phyloP scores from a whole-genome alignment of 2,797 vertebrate genomes.

The Cyclopterus lumpus region DNA sequence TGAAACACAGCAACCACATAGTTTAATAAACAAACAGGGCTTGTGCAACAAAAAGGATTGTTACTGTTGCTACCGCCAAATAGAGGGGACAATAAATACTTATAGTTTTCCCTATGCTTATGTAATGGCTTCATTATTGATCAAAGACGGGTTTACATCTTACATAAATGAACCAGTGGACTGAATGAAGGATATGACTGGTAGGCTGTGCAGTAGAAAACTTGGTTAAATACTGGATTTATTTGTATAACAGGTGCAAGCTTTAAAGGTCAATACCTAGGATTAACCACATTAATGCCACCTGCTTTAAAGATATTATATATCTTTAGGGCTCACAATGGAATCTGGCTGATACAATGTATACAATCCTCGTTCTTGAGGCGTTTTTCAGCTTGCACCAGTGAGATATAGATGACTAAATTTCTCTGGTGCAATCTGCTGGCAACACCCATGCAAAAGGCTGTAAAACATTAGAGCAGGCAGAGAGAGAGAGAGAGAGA shows the following conservation, averaged over 20 bases:
- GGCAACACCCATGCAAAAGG: constrained; percentile 40
- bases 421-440: constrained; percentile 55
- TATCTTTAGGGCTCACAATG: constrained; percentile 12
- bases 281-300: constrained; percentile 11
- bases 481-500: constrained; percentile 2
- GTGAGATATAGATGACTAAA: constrained; percentile 49
- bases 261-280: constrained; percentile 13
- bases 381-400: constrained; percentile 40
- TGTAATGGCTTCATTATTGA: constrained; percentile 10
- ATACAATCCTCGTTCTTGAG: constrained; percentile 21
- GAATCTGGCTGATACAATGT: not conserved
- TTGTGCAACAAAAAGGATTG: constrained; percentile 30
- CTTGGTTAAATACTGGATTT: not conserved
- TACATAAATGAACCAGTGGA: not conserved
- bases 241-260: constrained; percentile 10
- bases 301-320: constrained; percentile 11
- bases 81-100: not conserved
- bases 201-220: constrained; percentile 13
- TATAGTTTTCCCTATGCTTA: constrained; percentile 12
- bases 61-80: constrained; percentile 4
- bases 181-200: not conserved
- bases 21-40: constrained; percentile 51
- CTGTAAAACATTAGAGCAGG: constrained; percentile 38
- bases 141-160: constrained; percentile 15
- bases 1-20: constrained; percentile 51